Percentiles rank a stretch among this genome's conserved stretches.
These are phyloP conservation scores for Lamellibrachia columna DNA, from an alignment of 2,888 invertebrate genomes.

Conservation along the genomic window DNA sequence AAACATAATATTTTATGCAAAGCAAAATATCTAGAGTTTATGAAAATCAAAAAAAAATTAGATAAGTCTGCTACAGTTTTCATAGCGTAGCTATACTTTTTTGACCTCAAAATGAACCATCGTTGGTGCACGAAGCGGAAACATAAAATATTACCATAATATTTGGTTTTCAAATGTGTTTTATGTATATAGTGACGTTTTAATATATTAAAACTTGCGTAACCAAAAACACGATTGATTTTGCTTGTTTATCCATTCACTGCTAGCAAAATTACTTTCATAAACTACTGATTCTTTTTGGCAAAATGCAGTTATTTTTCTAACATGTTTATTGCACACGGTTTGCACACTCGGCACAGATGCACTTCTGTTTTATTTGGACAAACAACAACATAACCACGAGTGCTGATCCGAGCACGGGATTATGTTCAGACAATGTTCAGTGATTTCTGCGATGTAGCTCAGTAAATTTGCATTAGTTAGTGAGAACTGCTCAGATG, in stretches of 20 bases:
- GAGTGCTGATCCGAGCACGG: background rate
- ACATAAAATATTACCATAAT: background rate
- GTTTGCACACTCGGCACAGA: background rate
- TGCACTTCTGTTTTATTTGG: background rate
- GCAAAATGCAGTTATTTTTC: background rate
- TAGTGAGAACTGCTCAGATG: conserved; percentile 10
- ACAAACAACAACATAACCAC: background rate
- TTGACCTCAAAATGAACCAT: background rate
- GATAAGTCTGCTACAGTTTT: background rate
- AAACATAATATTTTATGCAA: background rate
- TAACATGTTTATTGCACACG: background rate
- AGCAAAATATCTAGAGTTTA: background rate
- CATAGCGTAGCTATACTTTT: background rate
- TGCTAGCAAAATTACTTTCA: background rate
- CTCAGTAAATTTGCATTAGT: conserved; percentile 16
- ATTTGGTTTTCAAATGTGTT: background rate
- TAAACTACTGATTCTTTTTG: background rate
- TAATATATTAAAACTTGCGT: background rate
- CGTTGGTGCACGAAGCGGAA: background rate
- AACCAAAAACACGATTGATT: background rate
- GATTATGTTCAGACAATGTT: background rate
- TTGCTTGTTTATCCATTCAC: background rate
- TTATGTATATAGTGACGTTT: background rate
- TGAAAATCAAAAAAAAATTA: background rate
- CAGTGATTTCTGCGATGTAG: conserved; percentile 16